Evolutionary conservation across 2,113 vertebrate genomes (phyloP).

Genomic region (Tetraodon nigroviridis): DNA sequence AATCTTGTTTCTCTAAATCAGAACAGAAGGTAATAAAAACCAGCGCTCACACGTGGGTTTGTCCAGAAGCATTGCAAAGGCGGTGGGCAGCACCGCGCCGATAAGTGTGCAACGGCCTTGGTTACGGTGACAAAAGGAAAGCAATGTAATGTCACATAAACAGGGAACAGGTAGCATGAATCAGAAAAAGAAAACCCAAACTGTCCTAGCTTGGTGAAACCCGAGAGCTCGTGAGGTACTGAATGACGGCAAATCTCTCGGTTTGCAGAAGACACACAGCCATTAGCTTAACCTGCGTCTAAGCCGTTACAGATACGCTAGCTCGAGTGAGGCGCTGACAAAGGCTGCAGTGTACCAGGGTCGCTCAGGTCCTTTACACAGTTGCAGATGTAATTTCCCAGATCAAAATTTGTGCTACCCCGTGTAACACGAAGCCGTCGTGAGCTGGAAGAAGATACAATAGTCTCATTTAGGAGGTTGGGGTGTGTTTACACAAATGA

Average conservation of each 20-base stretch:
- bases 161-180: background rate
- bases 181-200: background rate
- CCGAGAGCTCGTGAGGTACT: no score
- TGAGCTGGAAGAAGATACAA: slow-evolving; percentile 49
- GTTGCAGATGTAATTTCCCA: slow-evolving; percentile 55
- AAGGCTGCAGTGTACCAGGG: slow-evolving; percentile 47
- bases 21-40: slow-evolving; percentile 6
- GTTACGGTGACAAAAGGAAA: background rate
- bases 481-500: slow-evolving; percentile 5
- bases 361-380: slow-evolving; percentile 34
- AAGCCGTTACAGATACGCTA: slow-evolving; percentile 27
- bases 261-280: slow-evolving; percentile 10
- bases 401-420: slow-evolving; percentile 54
- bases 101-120: background rate
- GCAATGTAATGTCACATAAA: background rate
- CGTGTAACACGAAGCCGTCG: slow-evolving; percentile 60
- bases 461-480: slow-evolving; percentile 49
- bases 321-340: slow-evolving; percentile 49
- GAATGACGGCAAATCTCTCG: background rate
- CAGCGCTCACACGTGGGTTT: slow-evolving; percentile 2
- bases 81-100: background rate
- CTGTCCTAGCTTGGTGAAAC: no score
- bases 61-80: background rate
- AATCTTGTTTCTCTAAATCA: slow-evolving; percentile 46
- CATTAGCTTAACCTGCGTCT: slow-evolving; percentile 26